phyloP scores from a whole-genome alignment of 1,140 invertebrate species.

The Plectus sambesii region DNA sequence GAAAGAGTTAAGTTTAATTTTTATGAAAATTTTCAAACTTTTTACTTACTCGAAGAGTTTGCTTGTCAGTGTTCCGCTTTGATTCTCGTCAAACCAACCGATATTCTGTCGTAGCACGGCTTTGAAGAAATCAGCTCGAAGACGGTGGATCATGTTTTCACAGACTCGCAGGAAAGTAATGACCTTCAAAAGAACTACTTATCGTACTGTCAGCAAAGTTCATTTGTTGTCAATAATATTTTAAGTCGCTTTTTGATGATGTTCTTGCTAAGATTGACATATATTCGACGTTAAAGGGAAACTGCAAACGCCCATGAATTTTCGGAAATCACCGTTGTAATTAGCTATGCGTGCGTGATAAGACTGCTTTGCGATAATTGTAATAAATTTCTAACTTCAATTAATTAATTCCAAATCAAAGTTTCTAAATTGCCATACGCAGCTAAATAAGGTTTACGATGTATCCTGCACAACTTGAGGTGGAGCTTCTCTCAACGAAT shows the following conservation, averaged over 20 bases:
- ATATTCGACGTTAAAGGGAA: slow-evolving; percentile 1
- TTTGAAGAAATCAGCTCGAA: slow-evolving; percentile 59
- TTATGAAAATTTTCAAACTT: no score
- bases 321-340: no score
- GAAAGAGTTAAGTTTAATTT: slow-evolving; percentile 15
- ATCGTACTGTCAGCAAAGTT: neutral
- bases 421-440: no score
- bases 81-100: slow-evolving; percentile 73
- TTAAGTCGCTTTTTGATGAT: neutral
- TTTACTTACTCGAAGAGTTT: slow-evolving; percentile 72
- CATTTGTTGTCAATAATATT: slow-evolving; percentile 11
- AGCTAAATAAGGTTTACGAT: no score
- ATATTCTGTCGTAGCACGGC: slow-evolving; percentile 74
- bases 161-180: slow-evolving; percentile 43
- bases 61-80: slow-evolving; percentile 72
- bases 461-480: no score
- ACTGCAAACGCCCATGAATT: neutral
- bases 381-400: no score
- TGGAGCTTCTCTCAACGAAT: no score
- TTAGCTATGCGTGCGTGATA: no score
- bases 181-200: slow-evolving; percentile 44
- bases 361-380: no score
- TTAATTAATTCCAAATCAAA: no score
- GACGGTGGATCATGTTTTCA: slow-evolving; percentile 57
- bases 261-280: neutral